Evolutionary conservation across 2,797 vertebrate genomes (phyloP).

Genomic region (Sorex maritimensis): DNA sequence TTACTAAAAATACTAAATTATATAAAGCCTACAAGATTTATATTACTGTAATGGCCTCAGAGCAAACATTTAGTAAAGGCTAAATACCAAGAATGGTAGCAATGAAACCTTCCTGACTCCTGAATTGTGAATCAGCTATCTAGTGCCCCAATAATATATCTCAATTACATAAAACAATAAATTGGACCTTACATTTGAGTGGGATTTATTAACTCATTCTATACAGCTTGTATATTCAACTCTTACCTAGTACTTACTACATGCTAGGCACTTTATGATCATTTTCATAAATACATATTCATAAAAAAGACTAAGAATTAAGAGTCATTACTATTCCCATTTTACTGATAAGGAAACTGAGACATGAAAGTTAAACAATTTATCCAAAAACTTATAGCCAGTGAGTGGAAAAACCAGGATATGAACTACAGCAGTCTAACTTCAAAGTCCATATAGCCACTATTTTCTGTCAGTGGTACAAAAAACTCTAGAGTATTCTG

Average conservation of each 20-base stretch:
- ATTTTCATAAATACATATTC: slow-evolving; percentile 27
- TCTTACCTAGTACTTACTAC: not conserved
- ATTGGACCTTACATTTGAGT: not conserved
- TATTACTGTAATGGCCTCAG: not conserved
- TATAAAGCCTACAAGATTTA: not conserved
- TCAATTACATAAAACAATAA: not conserved
- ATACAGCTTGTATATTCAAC: not conserved
- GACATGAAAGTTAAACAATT: not conserved
- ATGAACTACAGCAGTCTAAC: not conserved
- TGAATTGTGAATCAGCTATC: not conserved
- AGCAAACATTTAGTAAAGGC: slow-evolving; percentile 2
- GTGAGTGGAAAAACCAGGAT: not conserved
- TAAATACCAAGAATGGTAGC: not conserved
- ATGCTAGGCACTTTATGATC: not conserved
- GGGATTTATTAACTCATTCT: not conserved
- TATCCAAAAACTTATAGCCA: not conserved
- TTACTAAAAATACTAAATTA: slow-evolving; percentile 18
- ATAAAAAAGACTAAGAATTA: not conserved
- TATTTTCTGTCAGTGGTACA: not conserved
- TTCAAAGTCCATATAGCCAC: not conserved
- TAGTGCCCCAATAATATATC: not conserved
- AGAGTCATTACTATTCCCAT: not conserved
- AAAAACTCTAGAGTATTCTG: not conserved
- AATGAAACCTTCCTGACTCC: not conserved
- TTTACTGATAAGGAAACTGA: not conserved